phyloP scores from a whole-genome alignment of 2,888 invertebrate genomes.

The Eucera pruinosa region DNA sequence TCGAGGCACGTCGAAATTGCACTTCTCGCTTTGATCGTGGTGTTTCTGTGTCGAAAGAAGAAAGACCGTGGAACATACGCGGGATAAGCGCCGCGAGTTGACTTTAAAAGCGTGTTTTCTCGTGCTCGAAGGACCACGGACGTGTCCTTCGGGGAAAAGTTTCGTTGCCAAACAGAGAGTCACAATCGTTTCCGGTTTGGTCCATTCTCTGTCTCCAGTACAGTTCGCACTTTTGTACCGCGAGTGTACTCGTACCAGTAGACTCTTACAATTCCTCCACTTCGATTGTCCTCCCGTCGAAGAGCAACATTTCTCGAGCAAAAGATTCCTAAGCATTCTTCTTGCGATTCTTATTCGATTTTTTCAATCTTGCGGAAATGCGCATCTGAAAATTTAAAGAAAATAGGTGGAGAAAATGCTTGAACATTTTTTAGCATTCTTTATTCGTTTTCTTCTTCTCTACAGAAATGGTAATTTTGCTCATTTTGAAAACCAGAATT shows the following conservation, averaged over 20 bases:
- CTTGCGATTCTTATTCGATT: too few relatives aligned
- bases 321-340: background rate
- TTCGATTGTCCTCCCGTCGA: too few relatives aligned
- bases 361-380: too few relatives aligned
- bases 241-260: too few relatives aligned
- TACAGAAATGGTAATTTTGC: too few relatives aligned
- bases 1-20: background rate
- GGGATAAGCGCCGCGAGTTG: background rate
- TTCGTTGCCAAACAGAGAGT: background rate
- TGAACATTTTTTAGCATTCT: too few relatives aligned
- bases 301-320: background rate
- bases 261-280: background rate
- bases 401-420: too few relatives aligned
- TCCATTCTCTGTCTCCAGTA: background rate
- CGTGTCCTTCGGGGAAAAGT: slow-evolving; percentile 9
- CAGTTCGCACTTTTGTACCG: background rate
- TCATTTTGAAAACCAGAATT: too few relatives aligned
- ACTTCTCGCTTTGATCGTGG: background rate
- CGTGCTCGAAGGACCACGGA: background rate
- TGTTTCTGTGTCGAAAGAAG: background rate
- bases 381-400: too few relatives aligned
- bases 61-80: background rate
- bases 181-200: slow-evolving; percentile 13
- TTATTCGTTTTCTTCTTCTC: too few relatives aligned
- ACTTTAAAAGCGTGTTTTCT: slow-evolving; percentile 20